Conservation (phyloP, 2,797 vertebrate genomes). For the Dromococcyx pavoninus region DNA sequence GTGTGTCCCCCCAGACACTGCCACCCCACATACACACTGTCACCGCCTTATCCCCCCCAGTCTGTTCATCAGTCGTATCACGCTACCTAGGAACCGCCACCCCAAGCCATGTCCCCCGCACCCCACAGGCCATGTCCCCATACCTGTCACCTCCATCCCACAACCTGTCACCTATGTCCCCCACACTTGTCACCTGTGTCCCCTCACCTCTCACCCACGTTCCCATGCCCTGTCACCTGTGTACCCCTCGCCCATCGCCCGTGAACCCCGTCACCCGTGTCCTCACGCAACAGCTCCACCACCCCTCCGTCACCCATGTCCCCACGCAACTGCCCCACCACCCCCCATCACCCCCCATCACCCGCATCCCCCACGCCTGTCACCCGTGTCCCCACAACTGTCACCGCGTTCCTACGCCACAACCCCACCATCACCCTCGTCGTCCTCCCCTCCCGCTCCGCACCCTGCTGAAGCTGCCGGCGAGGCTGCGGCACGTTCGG, state of each 20-base stretch:
- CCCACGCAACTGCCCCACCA: neutral
- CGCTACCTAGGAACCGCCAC: neutral
- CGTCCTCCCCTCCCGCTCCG: neutral
- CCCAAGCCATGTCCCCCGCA: too few species aligned
- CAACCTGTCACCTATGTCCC: neutral
- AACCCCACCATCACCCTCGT: neutral
- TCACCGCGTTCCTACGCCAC: neutral
- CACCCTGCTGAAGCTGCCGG: constrained; percentile 89
- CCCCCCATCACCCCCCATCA: too few species aligned
- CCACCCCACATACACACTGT: neutral
- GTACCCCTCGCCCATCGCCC: too few species aligned
- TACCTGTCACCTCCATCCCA: neutral
- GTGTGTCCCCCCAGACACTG: rapidly evolving
- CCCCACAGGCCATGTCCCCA: too few species aligned
- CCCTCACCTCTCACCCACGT: too few species aligned
- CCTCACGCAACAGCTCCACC: too few species aligned
- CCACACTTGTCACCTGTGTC: neutral
- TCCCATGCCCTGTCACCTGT: too few species aligned
- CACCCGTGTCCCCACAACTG: too few species aligned
- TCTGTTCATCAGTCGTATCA: neutral
- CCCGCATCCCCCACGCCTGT: too few species aligned
- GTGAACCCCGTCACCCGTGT: neutral
- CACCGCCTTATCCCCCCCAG: neutral
- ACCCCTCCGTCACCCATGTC: neutral
- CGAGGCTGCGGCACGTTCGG: constrained; percentile 87